phyloP scores from a whole-genome alignment of 2,888 invertebrate species.

The Dexiosoma caninum region DNA sequence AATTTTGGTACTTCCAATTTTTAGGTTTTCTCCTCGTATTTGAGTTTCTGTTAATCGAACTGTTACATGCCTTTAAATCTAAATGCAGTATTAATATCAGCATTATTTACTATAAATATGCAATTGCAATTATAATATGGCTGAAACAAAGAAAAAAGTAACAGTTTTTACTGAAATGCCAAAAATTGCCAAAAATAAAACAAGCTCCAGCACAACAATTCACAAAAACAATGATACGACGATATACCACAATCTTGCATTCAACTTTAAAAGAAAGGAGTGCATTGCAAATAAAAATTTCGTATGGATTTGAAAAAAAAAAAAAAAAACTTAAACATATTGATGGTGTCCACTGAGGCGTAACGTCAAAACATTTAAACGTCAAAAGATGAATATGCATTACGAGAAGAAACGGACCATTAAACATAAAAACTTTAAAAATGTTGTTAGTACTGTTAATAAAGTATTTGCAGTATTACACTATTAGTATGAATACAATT shows the following conservation, averaged over 20 bases:
- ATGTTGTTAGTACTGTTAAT: neutral
- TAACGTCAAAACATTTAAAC: slow-evolving; percentile 36
- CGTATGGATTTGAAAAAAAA: neutral
- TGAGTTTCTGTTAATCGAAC: neutral
- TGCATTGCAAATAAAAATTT: slow-evolving; percentile 20
- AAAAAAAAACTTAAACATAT: slow-evolving; percentile 38
- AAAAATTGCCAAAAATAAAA: slow-evolving; percentile 21
- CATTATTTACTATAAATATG: neutral
- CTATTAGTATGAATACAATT: no score
- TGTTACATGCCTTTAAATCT: neutral
- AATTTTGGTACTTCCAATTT: no score
- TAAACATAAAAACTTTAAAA: neutral
- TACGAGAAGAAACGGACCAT: neutral
- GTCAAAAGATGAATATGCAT: neutral
- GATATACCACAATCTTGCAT: neutral
- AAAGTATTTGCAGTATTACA: neutral
- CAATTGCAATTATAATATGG: neutral
- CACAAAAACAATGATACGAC: neutral
- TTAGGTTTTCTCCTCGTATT: neutral
- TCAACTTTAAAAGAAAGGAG: slow-evolving; percentile 18
- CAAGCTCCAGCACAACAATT: neutral
- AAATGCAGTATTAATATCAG: neutral
- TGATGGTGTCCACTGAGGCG: slow-evolving; percentile 45
- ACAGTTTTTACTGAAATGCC: neutral
- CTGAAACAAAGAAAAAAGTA: neutral